These are phyloP conservation scores for Hybognathus amarus DNA, from an alignment of 2,797 vertebrate species.

Conservation along the genomic window DNA sequence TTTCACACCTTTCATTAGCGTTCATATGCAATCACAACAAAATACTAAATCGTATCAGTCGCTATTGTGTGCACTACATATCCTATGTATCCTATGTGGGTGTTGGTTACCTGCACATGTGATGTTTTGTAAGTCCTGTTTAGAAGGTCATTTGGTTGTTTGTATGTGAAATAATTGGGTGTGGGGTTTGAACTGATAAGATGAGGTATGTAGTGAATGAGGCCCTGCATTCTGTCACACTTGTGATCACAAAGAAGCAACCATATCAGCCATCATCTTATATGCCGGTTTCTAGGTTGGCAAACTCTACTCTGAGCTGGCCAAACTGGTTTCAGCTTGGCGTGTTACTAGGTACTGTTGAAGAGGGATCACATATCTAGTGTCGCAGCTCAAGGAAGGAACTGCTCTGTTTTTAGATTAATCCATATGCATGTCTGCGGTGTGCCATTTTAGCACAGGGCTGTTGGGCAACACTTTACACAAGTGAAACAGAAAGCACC, in stretches of 20 bases:
- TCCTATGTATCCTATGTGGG: not conserved
- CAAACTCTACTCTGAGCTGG: slow-evolving; percentile 39
- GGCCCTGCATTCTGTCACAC: slow-evolving; percentile 28
- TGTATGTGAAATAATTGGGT: slow-evolving; percentile 23
- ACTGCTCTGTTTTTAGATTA: slow-evolving; percentile 49
- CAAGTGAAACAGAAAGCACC: slow-evolving; percentile 23
- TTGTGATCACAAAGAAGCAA: slow-evolving; percentile 11
- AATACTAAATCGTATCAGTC: not conserved
- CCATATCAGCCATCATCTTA: not conserved
- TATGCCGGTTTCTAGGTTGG: slow-evolving; percentile 7
- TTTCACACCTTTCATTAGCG: not conserved
- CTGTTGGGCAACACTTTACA: slow-evolving; percentile 14
- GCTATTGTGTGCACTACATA: not conserved
- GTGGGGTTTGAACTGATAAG: slow-evolving; percentile 42
- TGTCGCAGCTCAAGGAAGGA: slow-evolving; percentile 7
- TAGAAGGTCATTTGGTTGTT: not conserved
- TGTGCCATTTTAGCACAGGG: slow-evolving; percentile 10
- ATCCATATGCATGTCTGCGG: not conserved
- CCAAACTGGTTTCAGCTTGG: slow-evolving; percentile 54
- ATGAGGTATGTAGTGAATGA: slow-evolving; percentile 8
- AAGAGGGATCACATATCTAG: slow-evolving; percentile 48
- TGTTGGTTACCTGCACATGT: not conserved
- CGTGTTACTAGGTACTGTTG: slow-evolving; percentile 40
- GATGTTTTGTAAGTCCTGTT: slow-evolving; percentile 3
- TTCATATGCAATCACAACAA: not conserved